A percentile compares a stretch with the other conserved stretches of the same genome.
Conservation (phyloP, 2,797 vertebrate genomes). For the Zenarchopterus dispar region DNA sequence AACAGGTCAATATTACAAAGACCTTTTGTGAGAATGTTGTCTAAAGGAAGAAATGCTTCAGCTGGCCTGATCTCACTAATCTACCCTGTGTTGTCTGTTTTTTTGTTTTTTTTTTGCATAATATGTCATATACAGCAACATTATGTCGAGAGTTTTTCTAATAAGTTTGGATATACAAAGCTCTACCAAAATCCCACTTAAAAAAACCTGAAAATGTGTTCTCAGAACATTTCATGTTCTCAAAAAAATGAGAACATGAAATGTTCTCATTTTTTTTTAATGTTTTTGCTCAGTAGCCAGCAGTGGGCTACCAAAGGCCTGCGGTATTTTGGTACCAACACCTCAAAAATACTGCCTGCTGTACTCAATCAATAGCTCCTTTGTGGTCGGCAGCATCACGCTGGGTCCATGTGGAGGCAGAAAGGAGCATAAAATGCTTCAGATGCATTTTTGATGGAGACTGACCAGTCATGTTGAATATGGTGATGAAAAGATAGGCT, state of each 20-base stretch:
- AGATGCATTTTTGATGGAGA: slow-evolving; percentile 46
- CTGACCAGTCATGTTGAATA: slow-evolving; percentile 28
- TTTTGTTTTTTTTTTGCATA: slow-evolving; percentile 14
- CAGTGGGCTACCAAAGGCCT: slow-evolving; percentile 47
- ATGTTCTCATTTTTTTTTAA: no score
- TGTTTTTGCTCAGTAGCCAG: slow-evolving; percentile 35
- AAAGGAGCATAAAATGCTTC: slow-evolving; percentile 56
- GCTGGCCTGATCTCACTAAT: slow-evolving; percentile 15
- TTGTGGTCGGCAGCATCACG: slow-evolving; percentile 62
- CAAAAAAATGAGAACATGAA: not conserved
- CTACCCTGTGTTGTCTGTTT: slow-evolving; percentile 9
- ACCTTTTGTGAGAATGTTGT: not conserved
- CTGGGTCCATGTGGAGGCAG: slow-evolving; percentile 58
- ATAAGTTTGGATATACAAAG: not conserved
- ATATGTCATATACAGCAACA: slow-evolving; percentile 11
- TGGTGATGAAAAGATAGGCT: slow-evolving; percentile 31
- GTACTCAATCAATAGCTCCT: slow-evolving; percentile 66
- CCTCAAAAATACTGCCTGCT: slow-evolving; percentile 50
- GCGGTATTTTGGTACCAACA: slow-evolving; percentile 42
- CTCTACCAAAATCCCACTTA: not conserved
- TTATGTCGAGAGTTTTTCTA: not conserved
- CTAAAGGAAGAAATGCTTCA: slow-evolving; percentile 11
- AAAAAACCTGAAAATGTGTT: slow-evolving; percentile 8
- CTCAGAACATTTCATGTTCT: no score
- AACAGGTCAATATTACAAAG: slow-evolving; percentile 82